Evolutionary conservation across 2,797 vertebrate species (phyloP).

Genomic region (Phrynocephalus guinanensis): DNA sequence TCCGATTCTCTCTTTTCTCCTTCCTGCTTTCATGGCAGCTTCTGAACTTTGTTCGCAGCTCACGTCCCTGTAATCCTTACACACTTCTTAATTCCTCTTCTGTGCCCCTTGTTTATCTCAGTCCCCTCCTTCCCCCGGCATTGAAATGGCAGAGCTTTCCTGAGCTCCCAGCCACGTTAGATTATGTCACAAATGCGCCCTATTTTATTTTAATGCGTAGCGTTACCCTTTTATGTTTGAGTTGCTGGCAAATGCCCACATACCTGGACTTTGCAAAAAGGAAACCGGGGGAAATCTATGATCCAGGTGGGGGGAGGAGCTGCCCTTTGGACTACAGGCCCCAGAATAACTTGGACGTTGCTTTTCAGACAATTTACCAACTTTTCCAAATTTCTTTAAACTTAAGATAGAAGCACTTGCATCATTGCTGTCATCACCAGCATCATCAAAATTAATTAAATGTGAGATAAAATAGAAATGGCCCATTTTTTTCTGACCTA

Average conservation of each 20-base stretch:
- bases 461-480: too few species aligned
- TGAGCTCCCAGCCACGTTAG: constrained; percentile 54
- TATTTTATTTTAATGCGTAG: constrained; percentile 19
- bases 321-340: too few species aligned
- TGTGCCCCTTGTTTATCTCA: constrained; percentile 63
- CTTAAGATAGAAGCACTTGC: too few species aligned
- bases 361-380: too few species aligned
- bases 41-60: constrained; percentile 75
- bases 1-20: constrained; percentile 65
- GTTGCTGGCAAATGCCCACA: background rate
- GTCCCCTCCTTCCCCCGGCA: constrained; percentile 58
- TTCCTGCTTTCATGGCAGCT: constrained; percentile 78
- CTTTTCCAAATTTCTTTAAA: too few species aligned
- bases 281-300: background rate
- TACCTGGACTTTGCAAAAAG: background rate
- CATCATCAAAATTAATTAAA: too few species aligned
- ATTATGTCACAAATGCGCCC: constrained; percentile 21
- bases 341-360: too few species aligned
- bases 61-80: constrained; percentile 76
- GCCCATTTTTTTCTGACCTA: too few species aligned
- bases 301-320: too few species aligned
- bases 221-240: background rate
- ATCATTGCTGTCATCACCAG: too few species aligned
- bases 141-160: constrained; percentile 23
- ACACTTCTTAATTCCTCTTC: constrained; percentile 72